phyloP scores from a whole-genome alignment of 2,113 vertebrate species.

The Ciconia maguari region DNA sequence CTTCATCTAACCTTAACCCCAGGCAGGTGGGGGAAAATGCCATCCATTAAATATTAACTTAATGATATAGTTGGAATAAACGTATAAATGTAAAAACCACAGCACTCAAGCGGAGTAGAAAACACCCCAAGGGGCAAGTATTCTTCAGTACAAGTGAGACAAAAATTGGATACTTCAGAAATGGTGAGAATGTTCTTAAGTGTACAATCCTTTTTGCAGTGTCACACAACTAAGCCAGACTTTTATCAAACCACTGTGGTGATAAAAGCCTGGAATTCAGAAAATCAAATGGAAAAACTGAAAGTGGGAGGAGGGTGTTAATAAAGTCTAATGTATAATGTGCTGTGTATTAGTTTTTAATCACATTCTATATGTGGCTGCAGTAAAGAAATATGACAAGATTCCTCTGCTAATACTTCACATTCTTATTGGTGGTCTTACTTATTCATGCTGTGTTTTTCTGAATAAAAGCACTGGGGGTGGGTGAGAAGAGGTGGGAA shows the following conservation, averaged over 20 bases:
- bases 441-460: background rate
- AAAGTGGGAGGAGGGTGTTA: slow-evolving; percentile 5
- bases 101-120: slow-evolving; percentile 64
- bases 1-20: slow-evolving; percentile 33
- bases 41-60: slow-evolving; percentile 71
- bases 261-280: slow-evolving; percentile 77
- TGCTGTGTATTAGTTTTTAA: slow-evolving; percentile 6
- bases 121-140: slow-evolving; percentile 59
- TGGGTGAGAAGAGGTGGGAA: background rate
- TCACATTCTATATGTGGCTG: background rate
- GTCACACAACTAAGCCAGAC: slow-evolving; percentile 68
- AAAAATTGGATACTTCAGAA: slow-evolving; percentile 68
- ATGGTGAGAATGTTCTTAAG: slow-evolving; percentile 78
- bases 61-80: slow-evolving; percentile 68
- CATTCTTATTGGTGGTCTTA: background rate
- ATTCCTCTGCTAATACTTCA: background rate
- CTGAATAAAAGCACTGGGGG: background rate
- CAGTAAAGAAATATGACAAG: background rate
- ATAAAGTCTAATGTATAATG: slow-evolving; percentile 17
- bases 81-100: slow-evolving; percentile 66
- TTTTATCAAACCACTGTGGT: slow-evolving; percentile 73
- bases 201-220: slow-evolving; percentile 78
- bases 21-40: slow-evolving; percentile 4
- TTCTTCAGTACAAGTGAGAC: slow-evolving; percentile 67
- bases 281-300: slow-evolving; percentile 43